Evolutionary conservation across 1,140 invertebrate genomes (phyloP), one percentile per base, ranked within the genome.

Genomic region (Drosophila guanche): DNA sequence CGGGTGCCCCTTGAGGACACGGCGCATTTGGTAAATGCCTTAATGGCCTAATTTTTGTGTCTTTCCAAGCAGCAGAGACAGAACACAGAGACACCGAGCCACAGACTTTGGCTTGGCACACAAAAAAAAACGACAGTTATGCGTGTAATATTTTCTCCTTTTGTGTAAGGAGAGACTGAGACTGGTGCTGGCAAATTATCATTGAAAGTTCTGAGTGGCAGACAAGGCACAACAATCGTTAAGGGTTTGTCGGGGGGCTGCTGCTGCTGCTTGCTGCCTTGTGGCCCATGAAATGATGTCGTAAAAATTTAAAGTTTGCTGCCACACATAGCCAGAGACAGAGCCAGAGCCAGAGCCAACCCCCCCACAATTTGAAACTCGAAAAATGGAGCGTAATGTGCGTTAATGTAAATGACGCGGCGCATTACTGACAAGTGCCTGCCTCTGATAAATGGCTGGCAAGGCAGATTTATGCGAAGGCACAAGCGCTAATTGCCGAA

Each of bases 371-470:
- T 88, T 86, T 88, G 56, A 71, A 76, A 79, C 83, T 86, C 68
- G 70, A 78, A 86, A 89, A 88, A 72, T 89, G 67, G 71, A 83
- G 83, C 75, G 74, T 90, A 89, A 89, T 89, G 86, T 89, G 80
- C 85, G 63, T 89, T 90, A 89, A 89, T 89, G 85, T 80, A 89
- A 89, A 89, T 89, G 85, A 65, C 86, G 86, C 85, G 86, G 86
- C 85, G 86, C 89, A 89, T 89, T 90, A 85, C 80, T 89, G 79
- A 89, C 85, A 89, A 89, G 86, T 89, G 77, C 70, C 70, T 60
- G 27, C 40, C 40, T 20, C 50, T 78, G 58, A 66, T 70, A 41
- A 72, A 67, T 69, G 41, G 50, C 33, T 63, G 57, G 14, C 20
- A 14, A n/a, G 23, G 59, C 69, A 63, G 71, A 84, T 76, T 75